Percentiles rank a stretch among this genome's conserved stretches.
Evolutionary conservation across 2,113 vertebrate genomes (phyloP).

Genomic region (Calonectris borealis): DNA sequence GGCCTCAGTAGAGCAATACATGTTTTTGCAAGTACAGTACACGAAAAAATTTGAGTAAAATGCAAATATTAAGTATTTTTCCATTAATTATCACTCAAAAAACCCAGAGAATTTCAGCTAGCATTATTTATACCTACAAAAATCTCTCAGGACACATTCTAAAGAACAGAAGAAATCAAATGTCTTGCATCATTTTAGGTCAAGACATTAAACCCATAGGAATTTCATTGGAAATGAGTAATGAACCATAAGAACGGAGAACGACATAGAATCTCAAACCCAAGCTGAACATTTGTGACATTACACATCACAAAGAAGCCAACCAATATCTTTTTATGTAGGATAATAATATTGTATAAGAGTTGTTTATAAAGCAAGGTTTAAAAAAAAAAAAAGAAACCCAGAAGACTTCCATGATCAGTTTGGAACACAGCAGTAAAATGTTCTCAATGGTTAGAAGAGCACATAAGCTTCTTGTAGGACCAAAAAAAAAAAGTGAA

Average conservation of each 20-base stretch:
- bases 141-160: background rate
- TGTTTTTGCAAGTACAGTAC: background rate
- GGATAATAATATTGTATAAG: background rate
- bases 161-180: background rate
- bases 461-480: accelerated
- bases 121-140: background rate
- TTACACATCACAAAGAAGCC: background rate
- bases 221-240: background rate
- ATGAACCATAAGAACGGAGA: constrained; percentile 52
- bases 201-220: background rate
- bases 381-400: background rate
- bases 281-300: background rate
- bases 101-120: background rate
- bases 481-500: background rate
- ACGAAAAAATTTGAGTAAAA: background rate
- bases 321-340: background rate
- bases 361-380: background rate
- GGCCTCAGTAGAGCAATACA: background rate
- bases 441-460: background rate
- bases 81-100: background rate
- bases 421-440: background rate
- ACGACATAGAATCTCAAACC: constrained; percentile 61
- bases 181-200: background rate
- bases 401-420: background rate
- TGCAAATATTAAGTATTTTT: background rate